Evolutionary conservation across 2,888 invertebrate species (phyloP).

Genomic region (Mystacides longicornis): DNA sequence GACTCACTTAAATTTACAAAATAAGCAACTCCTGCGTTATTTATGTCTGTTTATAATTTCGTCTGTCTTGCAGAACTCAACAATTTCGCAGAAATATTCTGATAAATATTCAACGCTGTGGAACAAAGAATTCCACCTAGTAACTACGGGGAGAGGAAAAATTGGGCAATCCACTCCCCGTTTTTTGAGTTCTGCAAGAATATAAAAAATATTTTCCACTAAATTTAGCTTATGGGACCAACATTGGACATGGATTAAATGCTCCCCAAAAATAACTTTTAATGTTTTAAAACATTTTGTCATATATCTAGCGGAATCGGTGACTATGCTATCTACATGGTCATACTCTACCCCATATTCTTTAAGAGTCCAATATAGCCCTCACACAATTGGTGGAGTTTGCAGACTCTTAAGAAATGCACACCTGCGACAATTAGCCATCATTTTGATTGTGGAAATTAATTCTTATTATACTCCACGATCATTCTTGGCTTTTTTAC

Average conservation of each 20-base stretch:
- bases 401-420: slow-evolving; percentile 3
- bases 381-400: slow-evolving; percentile 6
- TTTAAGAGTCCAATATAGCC: slow-evolving; percentile 4
- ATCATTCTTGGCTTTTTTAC: slow-evolving; percentile 16
- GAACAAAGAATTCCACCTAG: too few relatives aligned
- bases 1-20: too few relatives aligned
- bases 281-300: slow-evolving; percentile 6
- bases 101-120: too few relatives aligned
- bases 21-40: too few relatives aligned
- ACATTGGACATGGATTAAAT: slow-evolving; percentile 3
- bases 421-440: slow-evolving; percentile 7
- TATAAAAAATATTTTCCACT: slow-evolving; percentile 3
- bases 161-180: too few relatives aligned
- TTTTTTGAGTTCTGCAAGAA: too few relatives aligned
- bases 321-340: slow-evolving; percentile 5
- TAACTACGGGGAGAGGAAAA: too few relatives aligned
- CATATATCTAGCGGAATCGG: slow-evolving; percentile 5
- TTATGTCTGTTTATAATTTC: too few relatives aligned
- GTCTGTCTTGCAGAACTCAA: too few relatives aligned
- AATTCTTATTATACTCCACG: slow-evolving; percentile 17
- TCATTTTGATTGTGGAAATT: slow-evolving; percentile 27
- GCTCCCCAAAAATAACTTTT: slow-evolving; percentile 6
- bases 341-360: not conserved
- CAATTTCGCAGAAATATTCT: too few relatives aligned
- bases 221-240: slow-evolving; percentile 8